Conservation (phyloP, 2,113 vertebrate genomes). For the Petrocephalus zakoni region DNA sequence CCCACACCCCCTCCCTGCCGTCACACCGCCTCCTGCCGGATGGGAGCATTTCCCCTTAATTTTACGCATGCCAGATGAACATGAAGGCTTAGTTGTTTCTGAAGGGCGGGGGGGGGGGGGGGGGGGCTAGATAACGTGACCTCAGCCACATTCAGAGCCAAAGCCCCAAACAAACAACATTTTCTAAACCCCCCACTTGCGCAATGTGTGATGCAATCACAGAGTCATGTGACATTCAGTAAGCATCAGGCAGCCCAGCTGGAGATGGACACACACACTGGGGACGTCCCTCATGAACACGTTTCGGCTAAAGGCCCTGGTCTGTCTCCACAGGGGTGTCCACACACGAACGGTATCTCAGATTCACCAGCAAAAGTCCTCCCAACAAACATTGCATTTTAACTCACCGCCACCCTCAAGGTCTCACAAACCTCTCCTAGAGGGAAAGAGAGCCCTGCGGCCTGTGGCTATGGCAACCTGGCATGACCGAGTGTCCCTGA, state of each 20-base stretch:
- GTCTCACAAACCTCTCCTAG: background rate
- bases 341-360: background rate
- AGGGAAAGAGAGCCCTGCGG: background rate
- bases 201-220: background rate
- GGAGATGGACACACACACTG: background rate
- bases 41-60: background rate
- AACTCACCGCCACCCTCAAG: slow-evolving; percentile 10
- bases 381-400: slow-evolving; percentile 20
- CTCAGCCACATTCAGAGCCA: background rate
- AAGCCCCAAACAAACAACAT: background rate
- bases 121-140: background rate
- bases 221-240: background rate
- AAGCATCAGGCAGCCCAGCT: background rate
- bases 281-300: background rate
- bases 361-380: background rate
- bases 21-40: background rate
- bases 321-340: background rate
- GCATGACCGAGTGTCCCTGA: background rate
- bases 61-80: slow-evolving; percentile 26
- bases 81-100: background rate
- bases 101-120: background rate
- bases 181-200: background rate
- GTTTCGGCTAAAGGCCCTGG: background rate
- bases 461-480: background rate
- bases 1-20: background rate